Conservation (phyloP, 2,888 invertebrate species). For the Osmoderma eremita region DNA sequence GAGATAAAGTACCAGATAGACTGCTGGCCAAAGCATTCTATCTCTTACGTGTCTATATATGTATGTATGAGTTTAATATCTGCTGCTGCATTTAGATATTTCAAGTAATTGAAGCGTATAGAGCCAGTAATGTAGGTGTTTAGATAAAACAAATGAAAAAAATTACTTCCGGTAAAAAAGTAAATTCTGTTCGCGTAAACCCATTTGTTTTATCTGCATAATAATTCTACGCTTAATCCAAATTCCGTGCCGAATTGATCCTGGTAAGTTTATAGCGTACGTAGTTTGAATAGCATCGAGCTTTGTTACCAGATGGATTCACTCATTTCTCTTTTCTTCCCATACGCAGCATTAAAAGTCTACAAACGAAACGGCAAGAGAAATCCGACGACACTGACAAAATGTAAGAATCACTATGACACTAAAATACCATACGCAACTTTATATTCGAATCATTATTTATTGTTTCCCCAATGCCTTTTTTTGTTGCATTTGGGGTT, state of each 20-base stretch:
- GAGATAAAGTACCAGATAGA: background rate
- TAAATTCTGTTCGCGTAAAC: no score
- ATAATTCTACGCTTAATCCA: no score
- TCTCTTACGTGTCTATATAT: no score
- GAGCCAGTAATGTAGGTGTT: no score
- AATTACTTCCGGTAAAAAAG: no score
- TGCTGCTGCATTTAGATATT: no score
- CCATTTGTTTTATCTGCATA: no score
- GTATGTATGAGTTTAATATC: no score
- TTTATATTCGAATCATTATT: background rate
- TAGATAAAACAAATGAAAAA: no score
- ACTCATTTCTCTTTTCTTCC: slow-evolving; percentile 34
- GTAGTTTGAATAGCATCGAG: background rate
- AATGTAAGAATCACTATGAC: slow-evolving; percentile 39
- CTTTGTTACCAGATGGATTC: background rate
- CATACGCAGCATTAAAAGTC: slow-evolving; percentile 41
- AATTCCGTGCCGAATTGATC: no score
- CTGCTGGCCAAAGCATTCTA: background rate
- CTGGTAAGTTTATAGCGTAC: background rate
- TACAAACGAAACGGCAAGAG: slow-evolving; percentile 43
- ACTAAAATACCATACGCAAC: slow-evolving; percentile 9
- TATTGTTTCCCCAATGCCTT: background rate
- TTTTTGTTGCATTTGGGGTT: background rate
- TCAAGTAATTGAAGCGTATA: no score
- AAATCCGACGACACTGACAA: slow-evolving; percentile 40